Base-by-base conservation (phyloP, 2,113 vertebrate species). In the Stigmatopora argus region DNA sequence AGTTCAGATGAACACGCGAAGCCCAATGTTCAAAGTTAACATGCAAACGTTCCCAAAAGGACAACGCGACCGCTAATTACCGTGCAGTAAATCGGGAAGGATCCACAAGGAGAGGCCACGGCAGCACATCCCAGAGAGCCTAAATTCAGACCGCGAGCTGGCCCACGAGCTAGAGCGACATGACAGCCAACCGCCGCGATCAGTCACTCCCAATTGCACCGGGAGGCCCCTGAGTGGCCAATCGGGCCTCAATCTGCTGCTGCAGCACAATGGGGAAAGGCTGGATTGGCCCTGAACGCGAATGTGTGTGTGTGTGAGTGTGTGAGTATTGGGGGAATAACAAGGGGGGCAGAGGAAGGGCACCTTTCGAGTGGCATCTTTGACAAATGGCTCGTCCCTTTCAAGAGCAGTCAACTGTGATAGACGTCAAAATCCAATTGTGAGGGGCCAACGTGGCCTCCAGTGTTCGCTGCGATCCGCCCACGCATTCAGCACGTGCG, bases 371-470 rank as follows among this genome's bases (percentile, higher is more conserved):
- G 74, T 81, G 75, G 81, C 60, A 84, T 86, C 82, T 81, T 80
- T 88, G 82, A 88, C 84, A 78, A 86, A 80, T 81, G 85, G 81
- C 85, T 85, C 80, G 75, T 85, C 85, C 84, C 86, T 88, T 89
- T 89, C 82, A 90, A 83, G 74, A 87, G 86, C 87, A 87, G 87
- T 89, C 88, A 85, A 78, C 86, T 84, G 81, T 78, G 79, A 87
- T 85, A 65, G 77, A 83, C 74, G 72, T 90, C 88, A 88, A 87
- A 80, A 77, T 84, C 71, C 77, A 75, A 83, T 84, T 87, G 81
- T 85, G 71, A 79, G 80, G 74, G 82, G 83, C 78, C 77, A 62
- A 64, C 79, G 74, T 67, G 63, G 86, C 77, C 71, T 62, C 71
- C 44, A 72, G 81, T 74, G 82, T 88, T 87, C 85, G 79, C 52